These are phyloP conservation scores for Nowickia ferox DNA, from an alignment of 2,888 invertebrate genomes.

Conservation along the genomic window DNA sequence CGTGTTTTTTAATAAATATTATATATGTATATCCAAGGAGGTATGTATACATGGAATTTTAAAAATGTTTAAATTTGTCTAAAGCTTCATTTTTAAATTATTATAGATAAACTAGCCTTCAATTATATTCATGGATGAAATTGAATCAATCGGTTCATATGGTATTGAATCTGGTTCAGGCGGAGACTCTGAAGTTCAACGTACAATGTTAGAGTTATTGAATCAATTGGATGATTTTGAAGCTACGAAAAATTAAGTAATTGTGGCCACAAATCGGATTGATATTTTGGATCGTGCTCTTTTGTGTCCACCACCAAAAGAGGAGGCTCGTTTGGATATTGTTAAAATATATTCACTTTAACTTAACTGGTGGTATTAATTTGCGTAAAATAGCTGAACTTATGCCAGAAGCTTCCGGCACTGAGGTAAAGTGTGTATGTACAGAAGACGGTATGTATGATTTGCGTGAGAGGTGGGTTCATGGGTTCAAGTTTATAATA, in stretches of 20 bases:
- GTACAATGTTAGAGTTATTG: slow-evolving; percentile 98
- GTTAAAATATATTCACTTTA: slow-evolving; percentile 99
- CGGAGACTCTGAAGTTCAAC: slow-evolving; percentile 99
- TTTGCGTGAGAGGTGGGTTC: slow-evolving; percentile 96
- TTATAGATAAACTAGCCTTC: too few species aligned
- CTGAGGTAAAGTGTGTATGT: slow-evolving; percentile 99
- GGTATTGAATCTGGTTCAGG: slow-evolving; percentile 99
- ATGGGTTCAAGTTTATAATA: too few species aligned
- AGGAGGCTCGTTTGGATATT: slow-evolving; percentile 98
- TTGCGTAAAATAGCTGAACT: slow-evolving; percentile 98
- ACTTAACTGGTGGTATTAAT: slow-evolving; percentile 98
- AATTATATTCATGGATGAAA: slow-evolving; percentile 99
- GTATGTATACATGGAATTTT: too few species aligned
- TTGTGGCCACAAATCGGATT: slow-evolving; percentile 99
- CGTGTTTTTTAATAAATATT: too few species aligned
- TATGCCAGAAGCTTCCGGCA: slow-evolving; percentile 99
- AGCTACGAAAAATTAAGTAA: slow-evolving; percentile 99
- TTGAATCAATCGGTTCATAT: slow-evolving; percentile 99
- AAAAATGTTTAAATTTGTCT: too few species aligned
- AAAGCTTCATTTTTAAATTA: too few species aligned
- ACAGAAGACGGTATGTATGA: slow-evolving; percentile 99
- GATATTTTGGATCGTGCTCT: slow-evolving; percentile 99
- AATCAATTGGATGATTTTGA: slow-evolving; percentile 99
- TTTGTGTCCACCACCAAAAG: slow-evolving; percentile 98
- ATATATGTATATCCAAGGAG: too few species aligned